Percentiles rank a stretch among this genome's conserved stretches.
Evolutionary conservation across 2,113 vertebrate species (phyloP).

Genomic region (Entelurus aequoreus): DNA sequence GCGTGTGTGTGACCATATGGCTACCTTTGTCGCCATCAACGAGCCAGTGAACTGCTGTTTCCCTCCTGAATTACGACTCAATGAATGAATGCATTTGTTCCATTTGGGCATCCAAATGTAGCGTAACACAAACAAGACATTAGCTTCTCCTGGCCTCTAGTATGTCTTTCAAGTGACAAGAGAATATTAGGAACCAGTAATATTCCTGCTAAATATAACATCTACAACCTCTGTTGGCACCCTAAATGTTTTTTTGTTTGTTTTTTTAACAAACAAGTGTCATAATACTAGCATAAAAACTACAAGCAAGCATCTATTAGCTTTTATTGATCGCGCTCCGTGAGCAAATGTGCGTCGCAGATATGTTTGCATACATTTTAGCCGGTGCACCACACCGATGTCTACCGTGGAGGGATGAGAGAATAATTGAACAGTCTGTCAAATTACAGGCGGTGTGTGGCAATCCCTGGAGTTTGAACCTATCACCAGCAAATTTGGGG

Average conservation of each 20-base stretch:
- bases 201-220: conserved; percentile 5
- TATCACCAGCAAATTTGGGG: conserved; percentile 58
- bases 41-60: conserved; percentile 53
- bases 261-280: conserved; percentile 11
- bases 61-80: conserved; percentile 20
- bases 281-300: conserved; percentile 4
- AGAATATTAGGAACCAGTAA: background rate
- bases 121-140: conserved; percentile 10
- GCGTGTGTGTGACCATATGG: conserved; percentile 57
- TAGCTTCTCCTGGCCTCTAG: conserved; percentile 2
- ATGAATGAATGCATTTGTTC: background rate
- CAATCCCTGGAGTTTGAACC: conserved; percentile 60
- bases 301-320: conserved; percentile 20
- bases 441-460: conserved; percentile 43
- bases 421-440: conserved; percentile 38
- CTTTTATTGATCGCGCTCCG: conserved; percentile 54
- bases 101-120: background rate
- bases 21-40: conserved; percentile 48
- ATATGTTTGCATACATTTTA: conserved; percentile 47
- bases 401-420: conserved; percentile 16
- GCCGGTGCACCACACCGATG: conserved; percentile 26
- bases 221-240: background rate
- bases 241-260: conserved; percentile 5
- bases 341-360: conserved; percentile 48
- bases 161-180: conserved; percentile 5